Base-by-base conservation (phyloP, 2,888 invertebrate species). In the Pecten maximus region DNA sequence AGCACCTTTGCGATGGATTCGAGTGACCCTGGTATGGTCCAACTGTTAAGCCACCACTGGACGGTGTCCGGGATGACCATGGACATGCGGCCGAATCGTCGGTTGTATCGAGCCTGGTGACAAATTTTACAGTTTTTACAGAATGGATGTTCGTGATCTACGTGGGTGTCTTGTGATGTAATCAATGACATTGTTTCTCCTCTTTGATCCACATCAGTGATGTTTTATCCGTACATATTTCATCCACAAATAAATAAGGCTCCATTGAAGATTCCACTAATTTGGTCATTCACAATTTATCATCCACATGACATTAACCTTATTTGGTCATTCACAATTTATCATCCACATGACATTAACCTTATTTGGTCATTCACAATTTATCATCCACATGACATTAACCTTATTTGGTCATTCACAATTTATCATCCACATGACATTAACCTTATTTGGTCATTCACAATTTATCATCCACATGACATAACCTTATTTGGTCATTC, bases 31-130 rank as follows among this genome's bases (percentile, higher is more conserved):
- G 95, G 93, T n/a, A 94, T 92, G 35, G 94, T 91, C 54, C 94
- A 91, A 23, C 93, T 92, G 88, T 92, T 93, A 40, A 95, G 92
- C 93, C 94, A 94, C n/a, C 92, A 92, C 91, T 95, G 94, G 16
- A 95, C 89, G 15, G 93, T 90, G 44, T 93, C 93, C 0, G 94
- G 94, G 54, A 95, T 93, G 87, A 94, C 92, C 88, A 92, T 92
- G 19, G 94, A 94, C 89, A 95, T 92, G 6, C 93, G 92, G 10
- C 94, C 93, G 88, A 94, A 93, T 86, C 92, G 89, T 28, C 91
- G 89, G 23, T 92, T 91, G 40, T 87, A 89, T 15, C 89, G 88
- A 88, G 92, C 92, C 40, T 93, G 93, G 89, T 93, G 92, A 91
- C 94, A 94, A 40, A 93, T 91, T 23, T 94, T 92, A 90, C 94